phyloP scores from a whole-genome alignment of 2,113 vertebrate species.

The Pachypanchax playfairii region DNA sequence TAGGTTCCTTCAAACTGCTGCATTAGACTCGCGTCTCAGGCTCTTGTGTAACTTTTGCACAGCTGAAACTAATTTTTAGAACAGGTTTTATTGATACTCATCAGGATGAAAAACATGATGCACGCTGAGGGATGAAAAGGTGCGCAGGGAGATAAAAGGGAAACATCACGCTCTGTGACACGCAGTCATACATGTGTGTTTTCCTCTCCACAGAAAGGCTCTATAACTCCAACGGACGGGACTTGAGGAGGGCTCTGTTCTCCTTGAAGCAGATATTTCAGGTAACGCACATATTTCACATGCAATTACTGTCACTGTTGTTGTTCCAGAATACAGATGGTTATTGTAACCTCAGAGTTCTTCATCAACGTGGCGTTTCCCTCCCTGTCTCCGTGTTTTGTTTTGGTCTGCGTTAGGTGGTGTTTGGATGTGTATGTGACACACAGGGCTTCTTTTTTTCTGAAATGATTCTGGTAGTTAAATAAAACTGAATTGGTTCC shows the following conservation, averaged over 20 bases:
- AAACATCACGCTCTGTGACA: conserved; percentile 3
- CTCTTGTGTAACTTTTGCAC: conserved; percentile 33
- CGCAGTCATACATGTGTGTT: not conserved
- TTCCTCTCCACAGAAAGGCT: conserved; percentile 84
- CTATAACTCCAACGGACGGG: conserved; percentile 91
- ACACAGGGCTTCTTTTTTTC: too few relatives aligned
- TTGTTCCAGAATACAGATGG: conserved; percentile 39
- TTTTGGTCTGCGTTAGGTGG: not conserved
- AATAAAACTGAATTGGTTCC: not conserved
- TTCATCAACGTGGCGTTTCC: conserved; percentile 60
- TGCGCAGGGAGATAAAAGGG: not conserved
- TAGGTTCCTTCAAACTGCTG: conserved; percentile 3
- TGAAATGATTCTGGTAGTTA: not conserved
- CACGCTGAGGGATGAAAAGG: conserved; percentile 25
- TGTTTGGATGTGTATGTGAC: conserved; percentile 26
- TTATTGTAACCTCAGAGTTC: conserved; percentile 53
- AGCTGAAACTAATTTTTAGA: conserved; percentile 42
- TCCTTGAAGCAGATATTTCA: conserved; percentile 98
- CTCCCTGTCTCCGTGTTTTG: conserved; percentile 26
- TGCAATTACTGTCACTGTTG: conserved; percentile 46
- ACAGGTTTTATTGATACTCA: conserved; percentile 47
- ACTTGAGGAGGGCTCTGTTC: conserved; percentile 92
- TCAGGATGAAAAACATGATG: conserved; percentile 13
- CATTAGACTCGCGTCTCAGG: not conserved
- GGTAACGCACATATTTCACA: conserved; percentile 75